phyloP scores from a whole-genome alignment of 2,888 invertebrate species.

The Drosophila austrosaltans region DNA sequence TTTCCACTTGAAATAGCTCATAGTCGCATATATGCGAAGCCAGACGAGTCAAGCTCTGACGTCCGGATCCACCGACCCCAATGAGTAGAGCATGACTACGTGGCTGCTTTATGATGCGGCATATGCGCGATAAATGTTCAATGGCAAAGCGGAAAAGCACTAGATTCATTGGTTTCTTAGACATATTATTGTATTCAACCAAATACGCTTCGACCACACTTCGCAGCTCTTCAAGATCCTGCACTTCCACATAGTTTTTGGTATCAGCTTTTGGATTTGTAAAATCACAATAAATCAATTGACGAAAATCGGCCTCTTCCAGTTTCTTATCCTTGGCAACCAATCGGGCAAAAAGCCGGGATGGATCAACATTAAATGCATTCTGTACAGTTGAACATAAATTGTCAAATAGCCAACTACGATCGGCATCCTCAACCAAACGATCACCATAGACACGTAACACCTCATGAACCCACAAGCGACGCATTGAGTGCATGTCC shows the following conservation, averaged over 20 bases:
- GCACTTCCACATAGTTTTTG: conserved; percentile 94
- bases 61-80: conserved; percentile 96
- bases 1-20: conserved; percentile 96
- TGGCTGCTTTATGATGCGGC: conserved; percentile 95
- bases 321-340: conserved; percentile 84
- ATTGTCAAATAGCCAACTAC: conserved; percentile 91
- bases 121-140: conserved; percentile 95
- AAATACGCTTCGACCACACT: conserved; percentile 94
- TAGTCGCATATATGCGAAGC: conserved; percentile 97
- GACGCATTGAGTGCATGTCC: conserved; percentile 92
- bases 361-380: conserved; percentile 88
- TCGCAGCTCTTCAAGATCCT: conserved; percentile 91
- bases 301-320: conserved; percentile 91
- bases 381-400: conserved; percentile 86
- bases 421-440: conserved; percentile 92
- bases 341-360: conserved; percentile 89
- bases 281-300: conserved; percentile 96
- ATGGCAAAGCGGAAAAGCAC: conserved; percentile 97
- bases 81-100: conserved; percentile 94
- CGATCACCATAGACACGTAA: conserved; percentile 96
- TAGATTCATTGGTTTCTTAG: conserved; percentile 97
- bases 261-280: conserved; percentile 96
- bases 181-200: conserved; percentile 96
- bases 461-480: conserved; percentile 97
- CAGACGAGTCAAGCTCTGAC: conserved; percentile 94